These are phyloP conservation scores for Euthynnus affinis DNA, from an alignment of 2,797 vertebrate species.

Conservation along the genomic window DNA sequence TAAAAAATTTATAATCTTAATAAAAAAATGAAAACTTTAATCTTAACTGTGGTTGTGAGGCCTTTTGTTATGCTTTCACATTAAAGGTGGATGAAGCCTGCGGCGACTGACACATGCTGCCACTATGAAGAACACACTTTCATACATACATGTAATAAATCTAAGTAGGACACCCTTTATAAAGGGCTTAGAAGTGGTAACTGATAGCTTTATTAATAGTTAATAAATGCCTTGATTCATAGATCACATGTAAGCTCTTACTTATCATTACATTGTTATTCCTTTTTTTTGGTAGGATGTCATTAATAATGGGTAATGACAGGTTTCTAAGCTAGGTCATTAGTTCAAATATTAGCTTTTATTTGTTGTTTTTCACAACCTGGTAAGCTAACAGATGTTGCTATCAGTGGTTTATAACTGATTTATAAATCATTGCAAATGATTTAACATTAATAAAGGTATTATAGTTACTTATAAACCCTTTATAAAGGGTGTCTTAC, in stretches of 20 bases:
- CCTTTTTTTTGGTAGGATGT: background rate
- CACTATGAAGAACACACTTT: background rate
- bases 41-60: constrained; percentile 11
- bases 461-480: background rate
- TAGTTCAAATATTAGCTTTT: background rate
- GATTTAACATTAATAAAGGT: background rate
- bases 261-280: background rate
- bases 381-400: background rate
- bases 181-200: background rate
- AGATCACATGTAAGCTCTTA: background rate
- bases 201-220: too few relatives aligned
- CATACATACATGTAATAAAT: background rate
- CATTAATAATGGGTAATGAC: background rate
- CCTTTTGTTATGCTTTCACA: background rate
- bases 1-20: constrained; percentile 96
- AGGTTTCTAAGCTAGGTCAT: background rate
- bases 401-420: background rate
- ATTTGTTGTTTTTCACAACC: background rate
- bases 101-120: background rate
- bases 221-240: background rate
- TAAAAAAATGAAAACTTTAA: constrained; percentile 84
- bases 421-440: background rate
- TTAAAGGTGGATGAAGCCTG: background rate
- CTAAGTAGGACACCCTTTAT: background rate
- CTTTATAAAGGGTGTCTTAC: too few relatives aligned